phyloP scores from a whole-genome alignment of 2,113 vertebrate species.

The Amphiprion percula region DNA sequence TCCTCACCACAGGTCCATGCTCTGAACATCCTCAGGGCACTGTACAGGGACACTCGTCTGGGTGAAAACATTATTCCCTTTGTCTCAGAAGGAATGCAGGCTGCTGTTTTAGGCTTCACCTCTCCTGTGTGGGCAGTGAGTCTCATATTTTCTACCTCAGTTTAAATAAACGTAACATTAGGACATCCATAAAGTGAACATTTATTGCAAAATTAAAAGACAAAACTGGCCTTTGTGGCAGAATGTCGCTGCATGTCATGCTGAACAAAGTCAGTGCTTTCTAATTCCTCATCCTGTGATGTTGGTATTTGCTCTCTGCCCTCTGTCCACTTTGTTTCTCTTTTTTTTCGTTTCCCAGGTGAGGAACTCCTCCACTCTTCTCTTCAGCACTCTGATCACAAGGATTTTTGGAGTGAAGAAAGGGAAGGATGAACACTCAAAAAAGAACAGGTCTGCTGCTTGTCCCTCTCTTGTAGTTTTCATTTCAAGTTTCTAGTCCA shows the following conservation, averaged over 20 bases:
- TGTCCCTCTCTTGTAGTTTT: conserved; percentile 2
- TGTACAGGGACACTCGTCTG: conserved; percentile 94
- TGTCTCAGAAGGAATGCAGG: conserved; percentile 92
- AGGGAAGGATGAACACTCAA: conserved; percentile 94
- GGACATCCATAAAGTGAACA: not conserved
- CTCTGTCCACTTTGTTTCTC: not conserved
- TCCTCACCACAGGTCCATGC: conserved; percentile 90
- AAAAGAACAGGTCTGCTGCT: conserved; percentile 92
- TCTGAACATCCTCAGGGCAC: conserved; percentile 94
- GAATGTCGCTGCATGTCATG: no score
- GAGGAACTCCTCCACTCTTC: conserved; percentile 96
- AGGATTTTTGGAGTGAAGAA: conserved; percentile 98
- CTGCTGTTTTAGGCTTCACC: conserved; percentile 93
- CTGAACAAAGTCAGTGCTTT: no score
- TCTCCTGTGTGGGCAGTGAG: conserved; percentile 98
- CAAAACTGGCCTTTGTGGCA: no score
- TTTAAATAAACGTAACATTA: not conserved
- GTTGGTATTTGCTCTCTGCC: not conserved
- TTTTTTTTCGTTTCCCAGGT: conserved; percentile 84
- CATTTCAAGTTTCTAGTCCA: not conserved
- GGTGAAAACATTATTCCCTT: conserved; percentile 95
- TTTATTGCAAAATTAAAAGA: no score
- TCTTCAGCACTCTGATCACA: conserved; percentile 97
- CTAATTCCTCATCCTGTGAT: no score
- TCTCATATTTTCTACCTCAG: conserved; percentile 44